Conservation (phyloP, 2,113 vertebrate genomes). For the Phoenicopterus ruber region DNA sequence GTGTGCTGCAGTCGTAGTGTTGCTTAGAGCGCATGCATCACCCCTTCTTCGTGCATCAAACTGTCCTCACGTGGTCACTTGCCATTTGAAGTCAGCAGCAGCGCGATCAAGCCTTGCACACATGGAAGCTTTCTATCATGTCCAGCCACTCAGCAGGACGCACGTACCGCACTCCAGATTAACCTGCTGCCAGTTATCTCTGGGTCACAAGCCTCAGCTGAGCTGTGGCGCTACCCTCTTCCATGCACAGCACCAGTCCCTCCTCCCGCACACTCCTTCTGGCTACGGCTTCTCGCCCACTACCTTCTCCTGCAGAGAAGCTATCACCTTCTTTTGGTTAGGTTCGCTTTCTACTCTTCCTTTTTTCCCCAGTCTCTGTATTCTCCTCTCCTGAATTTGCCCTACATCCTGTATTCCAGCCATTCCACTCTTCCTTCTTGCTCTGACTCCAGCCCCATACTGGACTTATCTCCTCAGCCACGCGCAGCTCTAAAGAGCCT, state of each 20-base stretch:
- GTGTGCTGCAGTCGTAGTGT: accelerated
- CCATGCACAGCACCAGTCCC: background rate
- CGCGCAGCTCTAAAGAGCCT: background rate
- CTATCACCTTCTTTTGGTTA: background rate
- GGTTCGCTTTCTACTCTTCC: background rate
- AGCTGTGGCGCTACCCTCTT: background rate
- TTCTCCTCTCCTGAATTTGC: background rate
- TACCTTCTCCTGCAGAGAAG: background rate
- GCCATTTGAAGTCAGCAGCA: background rate
- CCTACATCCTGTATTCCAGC: background rate
- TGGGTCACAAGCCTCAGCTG: background rate
- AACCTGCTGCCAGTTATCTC: slow-evolving; percentile 3
- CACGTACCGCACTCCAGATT: background rate
- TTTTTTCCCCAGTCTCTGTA: background rate
- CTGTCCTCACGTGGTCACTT: background rate
- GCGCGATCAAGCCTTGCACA: background rate
- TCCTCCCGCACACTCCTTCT: background rate
- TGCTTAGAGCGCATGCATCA: background rate
- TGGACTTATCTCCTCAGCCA: background rate
- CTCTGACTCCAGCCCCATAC: background rate
- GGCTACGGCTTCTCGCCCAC: background rate
- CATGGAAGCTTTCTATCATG: background rate
- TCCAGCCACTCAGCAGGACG: background rate
- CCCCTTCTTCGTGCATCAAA: background rate
- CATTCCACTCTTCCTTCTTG: background rate